Conservation (phyloP, 2,888 invertebrate species). For the Mactromeris polynyma region DNA sequence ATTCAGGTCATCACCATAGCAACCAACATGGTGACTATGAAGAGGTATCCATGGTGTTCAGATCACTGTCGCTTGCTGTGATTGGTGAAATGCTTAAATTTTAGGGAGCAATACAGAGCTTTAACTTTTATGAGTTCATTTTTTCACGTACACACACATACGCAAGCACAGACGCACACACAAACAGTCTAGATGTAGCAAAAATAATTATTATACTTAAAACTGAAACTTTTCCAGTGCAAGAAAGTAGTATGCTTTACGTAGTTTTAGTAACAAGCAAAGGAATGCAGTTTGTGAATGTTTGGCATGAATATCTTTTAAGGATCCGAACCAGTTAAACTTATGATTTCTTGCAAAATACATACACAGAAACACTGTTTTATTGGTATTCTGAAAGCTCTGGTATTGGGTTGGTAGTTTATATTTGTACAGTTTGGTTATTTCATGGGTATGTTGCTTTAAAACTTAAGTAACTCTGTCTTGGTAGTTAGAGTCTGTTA, state of each 20-base stretch:
- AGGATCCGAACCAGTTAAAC: too few relatives aligned
- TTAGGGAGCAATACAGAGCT: background rate
- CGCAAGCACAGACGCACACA: background rate
- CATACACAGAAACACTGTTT: too few relatives aligned
- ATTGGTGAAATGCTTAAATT: constrained; percentile 30
- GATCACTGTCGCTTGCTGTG: constrained; percentile 60
- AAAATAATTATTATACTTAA: background rate
- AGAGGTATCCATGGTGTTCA: constrained; percentile 62
- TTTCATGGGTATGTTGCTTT: background rate
- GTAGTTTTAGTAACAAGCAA: background rate
- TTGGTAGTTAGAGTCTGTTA: too few relatives aligned
- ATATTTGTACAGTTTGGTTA: background rate
- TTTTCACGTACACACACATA: background rate
- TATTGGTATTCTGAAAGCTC: background rate
- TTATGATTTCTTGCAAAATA: too few relatives aligned
- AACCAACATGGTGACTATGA: constrained; percentile 48
- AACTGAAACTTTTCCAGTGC: background rate
- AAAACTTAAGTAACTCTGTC: too few relatives aligned
- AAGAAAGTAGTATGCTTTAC: background rate
- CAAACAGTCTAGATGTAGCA: background rate
- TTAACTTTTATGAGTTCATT: background rate
- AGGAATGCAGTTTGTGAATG: background rate
- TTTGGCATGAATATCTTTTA: background rate
- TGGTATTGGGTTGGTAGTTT: background rate
- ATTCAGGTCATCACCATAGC: constrained; percentile 45